These are phyloP conservation scores for Spilarctia lutea DNA, from an alignment of 2,888 invertebrate genomes.

Conservation along the genomic window DNA sequence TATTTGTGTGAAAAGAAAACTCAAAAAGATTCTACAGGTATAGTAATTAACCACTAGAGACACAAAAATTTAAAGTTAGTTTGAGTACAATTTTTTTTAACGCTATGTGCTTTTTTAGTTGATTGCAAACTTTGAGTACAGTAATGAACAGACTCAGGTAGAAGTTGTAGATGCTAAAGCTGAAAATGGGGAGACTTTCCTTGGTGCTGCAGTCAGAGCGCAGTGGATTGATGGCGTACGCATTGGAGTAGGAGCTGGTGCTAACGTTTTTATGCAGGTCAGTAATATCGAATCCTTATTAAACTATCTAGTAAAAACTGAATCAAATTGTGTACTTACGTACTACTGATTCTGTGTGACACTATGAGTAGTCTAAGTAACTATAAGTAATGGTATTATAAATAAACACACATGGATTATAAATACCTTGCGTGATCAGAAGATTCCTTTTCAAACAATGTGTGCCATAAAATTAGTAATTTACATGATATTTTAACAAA, in stretches of 20 bases:
- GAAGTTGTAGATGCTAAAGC: constrained; percentile 37
- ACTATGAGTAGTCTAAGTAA: neutral
- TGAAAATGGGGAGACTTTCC: constrained; percentile 58
- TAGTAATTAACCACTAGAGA: neutral
- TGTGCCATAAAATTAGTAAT: too few relatives aligned
- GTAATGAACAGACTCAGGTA: neutral
- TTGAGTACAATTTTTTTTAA: neutral
- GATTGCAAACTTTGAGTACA: constrained; percentile 24
- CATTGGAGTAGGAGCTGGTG: constrained; percentile 77
- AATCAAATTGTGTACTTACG: neutral
- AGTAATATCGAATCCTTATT: neutral
- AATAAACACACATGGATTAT: neutral
- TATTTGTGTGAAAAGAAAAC: constrained; percentile 61
- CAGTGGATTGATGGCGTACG: constrained; percentile 78
- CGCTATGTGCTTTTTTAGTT: constrained; percentile 36
- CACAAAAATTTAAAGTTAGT: neutral
- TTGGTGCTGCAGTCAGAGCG: constrained; percentile 73
- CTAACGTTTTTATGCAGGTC: constrained; percentile 66
- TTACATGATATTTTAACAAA: neutral
- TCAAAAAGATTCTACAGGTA: constrained; percentile 52
- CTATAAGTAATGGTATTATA: neutral
- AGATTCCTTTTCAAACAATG: neutral
- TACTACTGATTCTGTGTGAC: neutral
- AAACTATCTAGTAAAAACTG: neutral
- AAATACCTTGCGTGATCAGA: constrained; percentile 57